Evolutionary conservation across 2,888 invertebrate genomes (phyloP).

Genomic region (Camptogramma bilineatum): DNA sequence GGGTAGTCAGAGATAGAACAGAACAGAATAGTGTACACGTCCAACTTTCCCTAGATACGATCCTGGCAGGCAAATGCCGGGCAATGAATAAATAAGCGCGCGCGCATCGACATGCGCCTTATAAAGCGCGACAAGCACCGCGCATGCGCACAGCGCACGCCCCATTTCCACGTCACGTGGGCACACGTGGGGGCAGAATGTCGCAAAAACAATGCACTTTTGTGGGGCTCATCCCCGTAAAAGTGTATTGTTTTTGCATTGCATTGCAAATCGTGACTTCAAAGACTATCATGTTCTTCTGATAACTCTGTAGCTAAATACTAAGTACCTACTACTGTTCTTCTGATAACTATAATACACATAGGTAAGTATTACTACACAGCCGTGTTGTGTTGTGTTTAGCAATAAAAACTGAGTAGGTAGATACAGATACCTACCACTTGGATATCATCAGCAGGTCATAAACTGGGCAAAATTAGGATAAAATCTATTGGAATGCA

Average conservation of each 20-base stretch:
- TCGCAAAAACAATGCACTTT: conserved; percentile 47
- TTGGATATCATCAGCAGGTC: too few relatives aligned
- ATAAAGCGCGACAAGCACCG: conserved; percentile 64
- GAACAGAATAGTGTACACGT: neutral
- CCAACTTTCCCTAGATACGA: conserved; percentile 3
- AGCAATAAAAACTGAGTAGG: too few relatives aligned
- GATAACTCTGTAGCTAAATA: neutral
- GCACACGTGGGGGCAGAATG: conserved; percentile 60
- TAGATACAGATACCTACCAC: too few relatives aligned
- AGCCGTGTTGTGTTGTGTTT: too few relatives aligned
- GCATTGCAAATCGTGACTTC: conserved; percentile 25
- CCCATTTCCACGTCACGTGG: conserved; percentile 57
- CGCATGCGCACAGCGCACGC: conserved; percentile 54
- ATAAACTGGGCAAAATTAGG: too few relatives aligned
- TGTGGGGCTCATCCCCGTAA: conserved; percentile 28
- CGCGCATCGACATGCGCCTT: conserved; percentile 58
- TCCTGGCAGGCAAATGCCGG: conserved; percentile 34
- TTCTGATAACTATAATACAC: too few relatives aligned
- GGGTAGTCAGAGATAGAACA: too few relatives aligned
- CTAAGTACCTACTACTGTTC: neutral
- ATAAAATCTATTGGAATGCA: too few relatives aligned
- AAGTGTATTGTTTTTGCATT: too few relatives aligned
- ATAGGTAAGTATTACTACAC: too few relatives aligned
- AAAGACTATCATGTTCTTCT: conserved; percentile 4
- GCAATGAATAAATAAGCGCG: conserved; percentile 73